Conservation (phyloP, 2,888 invertebrate genomes). For the Zaprionus obscuricornis region DNA sequence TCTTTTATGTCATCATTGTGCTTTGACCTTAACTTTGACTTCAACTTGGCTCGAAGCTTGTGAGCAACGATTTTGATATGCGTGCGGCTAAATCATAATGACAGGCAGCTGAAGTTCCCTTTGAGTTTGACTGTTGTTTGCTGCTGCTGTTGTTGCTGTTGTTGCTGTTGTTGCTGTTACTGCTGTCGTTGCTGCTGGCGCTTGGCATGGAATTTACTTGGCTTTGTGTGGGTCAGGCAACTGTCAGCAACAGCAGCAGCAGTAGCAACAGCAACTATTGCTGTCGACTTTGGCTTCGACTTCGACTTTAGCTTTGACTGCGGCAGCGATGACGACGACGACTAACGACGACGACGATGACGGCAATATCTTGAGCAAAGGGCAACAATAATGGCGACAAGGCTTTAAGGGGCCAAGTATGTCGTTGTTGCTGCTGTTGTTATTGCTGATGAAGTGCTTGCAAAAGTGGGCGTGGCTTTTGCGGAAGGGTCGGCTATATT, state of each 20-base stretch:
- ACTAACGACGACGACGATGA: conserved; percentile 28
- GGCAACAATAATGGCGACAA: too few species aligned
- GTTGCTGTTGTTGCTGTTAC: neutral
- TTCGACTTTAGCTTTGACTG: too few species aligned
- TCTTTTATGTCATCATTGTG: too few species aligned
- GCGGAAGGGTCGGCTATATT: too few species aligned
- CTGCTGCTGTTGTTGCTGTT: conserved; percentile 6
- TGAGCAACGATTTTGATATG: too few species aligned
- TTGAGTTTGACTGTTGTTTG: conserved; percentile 11
- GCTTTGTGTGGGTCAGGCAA: conserved; percentile 46
- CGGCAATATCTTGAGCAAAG: conserved; percentile 34
- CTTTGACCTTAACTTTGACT: neutral
- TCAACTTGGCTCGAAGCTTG: too few species aligned
- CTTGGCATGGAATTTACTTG: conserved; percentile 31
- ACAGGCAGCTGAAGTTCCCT: conserved; percentile 30
- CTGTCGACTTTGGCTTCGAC: too few species aligned
- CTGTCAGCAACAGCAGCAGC: conserved; percentile 44
- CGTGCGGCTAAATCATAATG: conserved; percentile 39
- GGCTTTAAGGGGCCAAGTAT: conserved; percentile 6
- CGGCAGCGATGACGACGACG: neutral
- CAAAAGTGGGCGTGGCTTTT: too few species aligned
- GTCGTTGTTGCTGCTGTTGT: neutral
- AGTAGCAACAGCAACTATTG: conserved; percentile 3
- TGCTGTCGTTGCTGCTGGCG: conserved; percentile 7
- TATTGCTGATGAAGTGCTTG: neutral